These are phyloP conservation scores for Ips nitidus DNA, from an alignment of 1,140 invertebrate species.

Conservation along the genomic window DNA sequence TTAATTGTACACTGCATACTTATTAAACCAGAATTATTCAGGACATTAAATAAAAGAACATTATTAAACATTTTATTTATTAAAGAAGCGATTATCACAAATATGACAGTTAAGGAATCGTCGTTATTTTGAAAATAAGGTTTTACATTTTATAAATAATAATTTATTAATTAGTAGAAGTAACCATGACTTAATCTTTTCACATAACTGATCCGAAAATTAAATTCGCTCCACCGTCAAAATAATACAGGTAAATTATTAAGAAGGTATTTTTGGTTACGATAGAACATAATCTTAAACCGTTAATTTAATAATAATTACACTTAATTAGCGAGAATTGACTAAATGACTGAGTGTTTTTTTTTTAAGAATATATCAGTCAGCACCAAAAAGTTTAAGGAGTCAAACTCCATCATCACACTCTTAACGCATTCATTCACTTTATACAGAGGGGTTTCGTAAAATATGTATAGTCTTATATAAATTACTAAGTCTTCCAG, in stretches of 20 bases:
- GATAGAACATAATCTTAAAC: neutral
- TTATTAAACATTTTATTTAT: slow-evolving; percentile 50
- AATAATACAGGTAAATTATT: no score
- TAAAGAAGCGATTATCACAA: slow-evolving; percentile 52
- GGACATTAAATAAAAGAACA: neutral
- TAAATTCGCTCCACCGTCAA: slow-evolving; percentile 17
- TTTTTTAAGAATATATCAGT: slow-evolving; percentile 48
- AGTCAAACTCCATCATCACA: slow-evolving; percentile 40
- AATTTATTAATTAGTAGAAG: slow-evolving; percentile 15
- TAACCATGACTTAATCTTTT: slow-evolving; percentile 5
- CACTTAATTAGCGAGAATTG: slow-evolving; percentile 39
- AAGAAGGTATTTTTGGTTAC: slow-evolving; percentile 14
- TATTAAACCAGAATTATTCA: no score
- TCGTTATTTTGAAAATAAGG: slow-evolving; percentile 38
- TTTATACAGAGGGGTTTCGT: slow-evolving; percentile 48
- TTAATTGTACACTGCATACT: no score
- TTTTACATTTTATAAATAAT: slow-evolving; percentile 39
- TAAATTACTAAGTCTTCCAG: slow-evolving; percentile 50
- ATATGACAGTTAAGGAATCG: slow-evolving; percentile 49
- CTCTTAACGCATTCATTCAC: slow-evolving; percentile 47
- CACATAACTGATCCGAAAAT: slow-evolving; percentile 18
- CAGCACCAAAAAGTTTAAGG: slow-evolving; percentile 50
- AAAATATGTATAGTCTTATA: slow-evolving; percentile 51
- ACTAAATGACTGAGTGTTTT: slow-evolving; percentile 48
- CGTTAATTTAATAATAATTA: slow-evolving; percentile 17